Evolutionary conservation across 2,888 invertebrate species (phyloP).

Genomic region (Brachycybe producta): DNA sequence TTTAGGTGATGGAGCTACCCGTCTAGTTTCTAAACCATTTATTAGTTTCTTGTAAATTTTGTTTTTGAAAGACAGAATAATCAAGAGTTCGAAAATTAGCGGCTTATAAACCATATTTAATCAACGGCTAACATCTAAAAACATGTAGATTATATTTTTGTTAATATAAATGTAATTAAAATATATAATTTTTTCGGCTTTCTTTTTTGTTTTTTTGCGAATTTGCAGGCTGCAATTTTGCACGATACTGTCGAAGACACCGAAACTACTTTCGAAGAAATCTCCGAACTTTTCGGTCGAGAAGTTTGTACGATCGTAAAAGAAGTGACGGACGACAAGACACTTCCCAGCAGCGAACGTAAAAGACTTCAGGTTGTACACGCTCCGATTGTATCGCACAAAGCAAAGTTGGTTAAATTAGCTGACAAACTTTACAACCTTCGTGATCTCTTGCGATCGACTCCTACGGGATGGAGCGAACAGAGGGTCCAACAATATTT

Average conservation of each 20-base stretch:
- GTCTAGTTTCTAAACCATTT: too few species aligned
- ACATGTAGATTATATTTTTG: too few species aligned
- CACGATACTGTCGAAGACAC: slow-evolving; percentile 81
- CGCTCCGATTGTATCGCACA: slow-evolving; percentile 41
- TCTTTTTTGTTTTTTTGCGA: background rate
- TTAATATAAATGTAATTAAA: background rate
- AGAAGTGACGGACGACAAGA: slow-evolving; percentile 63
- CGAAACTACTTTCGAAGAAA: slow-evolving; percentile 54
- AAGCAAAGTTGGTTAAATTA: slow-evolving; percentile 61
- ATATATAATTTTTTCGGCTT: slow-evolving; percentile 19
- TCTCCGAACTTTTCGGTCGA: slow-evolving; percentile 48
- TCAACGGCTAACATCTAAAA: too few species aligned
- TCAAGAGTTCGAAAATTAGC: too few species aligned
- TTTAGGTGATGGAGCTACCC: too few species aligned
- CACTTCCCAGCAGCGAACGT: slow-evolving; percentile 46
- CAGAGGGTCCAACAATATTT: slow-evolving; percentile 49
- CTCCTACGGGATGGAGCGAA: slow-evolving; percentile 48
- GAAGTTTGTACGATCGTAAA: slow-evolving; percentile 45
- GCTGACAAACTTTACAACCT: slow-evolving; percentile 74
- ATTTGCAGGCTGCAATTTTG: slow-evolving; percentile 54
- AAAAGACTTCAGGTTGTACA: slow-evolving; percentile 51
- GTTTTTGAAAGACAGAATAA: too few species aligned
- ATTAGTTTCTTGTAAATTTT: too few species aligned
- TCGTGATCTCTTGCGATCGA: slow-evolving; percentile 47
- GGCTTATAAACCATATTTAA: too few species aligned